Evolutionary conservation across 2,888 invertebrate genomes (phyloP).

Genomic region (Achlya flavicornis): DNA sequence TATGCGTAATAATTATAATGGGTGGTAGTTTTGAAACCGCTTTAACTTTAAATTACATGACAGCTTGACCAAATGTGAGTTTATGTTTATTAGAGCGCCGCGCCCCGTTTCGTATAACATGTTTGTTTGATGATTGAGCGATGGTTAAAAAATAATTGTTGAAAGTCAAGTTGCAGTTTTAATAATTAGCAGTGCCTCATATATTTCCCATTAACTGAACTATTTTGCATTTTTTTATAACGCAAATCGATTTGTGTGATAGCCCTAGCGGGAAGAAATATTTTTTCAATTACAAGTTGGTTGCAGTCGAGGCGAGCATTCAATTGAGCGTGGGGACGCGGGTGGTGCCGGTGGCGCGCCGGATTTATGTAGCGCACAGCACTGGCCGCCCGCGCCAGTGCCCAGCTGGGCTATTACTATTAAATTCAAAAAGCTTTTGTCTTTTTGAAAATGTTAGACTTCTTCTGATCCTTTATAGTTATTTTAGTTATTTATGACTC

Average conservation of each 20-base stretch:
- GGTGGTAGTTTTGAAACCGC: constrained; percentile 1
- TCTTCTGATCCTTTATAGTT: too few relatives aligned
- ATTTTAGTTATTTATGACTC: too few relatives aligned
- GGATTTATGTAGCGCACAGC: neutral
- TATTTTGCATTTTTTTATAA: too few relatives aligned
- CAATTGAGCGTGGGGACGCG: constrained; percentile 3
- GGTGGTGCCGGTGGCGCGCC: neutral
- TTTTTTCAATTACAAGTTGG: neutral
- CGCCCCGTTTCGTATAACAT: neutral
- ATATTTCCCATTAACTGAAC: too few relatives aligned
- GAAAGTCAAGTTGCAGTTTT: too few relatives aligned
- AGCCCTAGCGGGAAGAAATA: neutral
- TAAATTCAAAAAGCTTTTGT: too few relatives aligned
- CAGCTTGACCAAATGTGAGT: constrained; percentile 1
- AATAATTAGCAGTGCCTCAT: too few relatives aligned
- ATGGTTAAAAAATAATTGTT: neutral
- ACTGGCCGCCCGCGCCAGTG: neutral
- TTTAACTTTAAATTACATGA: constrained; percentile 3
- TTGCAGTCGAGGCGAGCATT: constrained; percentile 3
- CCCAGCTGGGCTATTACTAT: neutral
- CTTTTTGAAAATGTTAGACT: too few relatives aligned
- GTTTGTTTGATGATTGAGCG: neutral
- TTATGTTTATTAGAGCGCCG: neutral
- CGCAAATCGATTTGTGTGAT: neutral
- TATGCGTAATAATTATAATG: neutral